Base-by-base conservation (phyloP, 2,113 vertebrate genomes). In the Gasterosteus aculeatus region DNA sequence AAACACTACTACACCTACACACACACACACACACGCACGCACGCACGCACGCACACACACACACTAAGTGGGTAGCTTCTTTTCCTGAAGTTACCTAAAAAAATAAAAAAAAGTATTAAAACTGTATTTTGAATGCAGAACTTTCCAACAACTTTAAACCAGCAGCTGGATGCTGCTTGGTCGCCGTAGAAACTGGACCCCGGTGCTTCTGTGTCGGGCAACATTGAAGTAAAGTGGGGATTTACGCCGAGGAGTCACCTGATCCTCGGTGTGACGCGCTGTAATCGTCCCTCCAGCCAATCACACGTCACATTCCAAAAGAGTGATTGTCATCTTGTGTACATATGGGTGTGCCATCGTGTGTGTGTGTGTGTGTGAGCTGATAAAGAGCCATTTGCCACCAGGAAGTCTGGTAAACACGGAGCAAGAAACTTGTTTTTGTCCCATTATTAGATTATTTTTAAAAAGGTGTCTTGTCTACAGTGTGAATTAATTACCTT, bases 1-100 rank as follows among this genome's bases (percentile, higher is more conserved):
- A 83, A 72, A 73, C 57, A 49, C 46, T 14, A 5, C 74, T 10
- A 7, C 53, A 2, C 42, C n/a, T 49, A 44, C 35, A 35, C 19
- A 49, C 53, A 38, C 54, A 46, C 56, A 38, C 38, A 47, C 47
- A 46, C 15, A 42, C 56, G 42, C 7, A 42, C 42, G 31, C 61
- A 29, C 14, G 26, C 47, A 53, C n/a, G n/a, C 65, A 29, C 59
- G 22, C 1, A 62, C 33, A 46, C 61, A 29, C 14, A 41, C 47
- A 53, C 65, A 29, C 59, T 22, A 0, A 62, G 22, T 10, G n/a
- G 31, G 63, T 54, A 60, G 15, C 42, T 46, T 42, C 46, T n/a
- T n/a, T n/a, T 54, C 31, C 33, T 19, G 35, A n/a, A n/a, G n/a
- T n/a, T n/a, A n/a, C n/a, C n/a, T n/a, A n/a, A n/a, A n/a, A n/a